phyloP scores from a whole-genome alignment of 2,113 vertebrate species.

The Galeopterus variegatus region DNA sequence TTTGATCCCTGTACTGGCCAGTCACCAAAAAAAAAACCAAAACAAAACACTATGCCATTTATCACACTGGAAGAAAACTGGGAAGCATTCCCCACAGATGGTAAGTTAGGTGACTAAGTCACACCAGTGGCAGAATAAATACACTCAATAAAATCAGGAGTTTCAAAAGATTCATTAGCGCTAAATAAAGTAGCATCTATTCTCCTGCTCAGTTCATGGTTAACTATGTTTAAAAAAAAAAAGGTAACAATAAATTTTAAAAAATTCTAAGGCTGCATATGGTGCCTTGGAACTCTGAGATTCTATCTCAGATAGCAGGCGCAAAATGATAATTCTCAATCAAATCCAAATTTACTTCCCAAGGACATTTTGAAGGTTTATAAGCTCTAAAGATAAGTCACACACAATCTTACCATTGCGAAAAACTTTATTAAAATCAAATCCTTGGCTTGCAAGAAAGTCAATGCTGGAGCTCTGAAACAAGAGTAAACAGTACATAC shows the following conservation, averaged over 20 bases:
- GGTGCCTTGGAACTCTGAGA: not conserved
- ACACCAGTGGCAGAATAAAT: not conserved
- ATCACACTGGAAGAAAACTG: not conserved
- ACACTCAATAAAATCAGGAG: not conserved
- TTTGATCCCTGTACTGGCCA: too few species aligned
- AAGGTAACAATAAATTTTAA: not conserved
- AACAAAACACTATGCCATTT: not conserved
- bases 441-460: conserved; percentile 99
- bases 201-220: not conserved
- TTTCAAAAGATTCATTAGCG: not conserved
- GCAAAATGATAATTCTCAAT: conserved; percentile 36
- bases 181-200: not conserved
- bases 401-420: conserved; percentile 92
- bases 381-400: conserved; percentile 1
- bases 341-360: not conserved
- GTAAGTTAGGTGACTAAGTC: not conserved
- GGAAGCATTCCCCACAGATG: not conserved
- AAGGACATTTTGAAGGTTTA: not conserved
- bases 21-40: too few species aligned
- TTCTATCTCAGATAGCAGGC: not conserved
- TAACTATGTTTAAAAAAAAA: not conserved
- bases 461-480: conserved; percentile 99
- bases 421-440: conserved; percentile 99
- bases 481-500: conserved; percentile 73
- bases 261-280: not conserved